Evolutionary conservation across 2,888 invertebrate species (phyloP).

Genomic region (Schizotus pectinicornis): DNA sequence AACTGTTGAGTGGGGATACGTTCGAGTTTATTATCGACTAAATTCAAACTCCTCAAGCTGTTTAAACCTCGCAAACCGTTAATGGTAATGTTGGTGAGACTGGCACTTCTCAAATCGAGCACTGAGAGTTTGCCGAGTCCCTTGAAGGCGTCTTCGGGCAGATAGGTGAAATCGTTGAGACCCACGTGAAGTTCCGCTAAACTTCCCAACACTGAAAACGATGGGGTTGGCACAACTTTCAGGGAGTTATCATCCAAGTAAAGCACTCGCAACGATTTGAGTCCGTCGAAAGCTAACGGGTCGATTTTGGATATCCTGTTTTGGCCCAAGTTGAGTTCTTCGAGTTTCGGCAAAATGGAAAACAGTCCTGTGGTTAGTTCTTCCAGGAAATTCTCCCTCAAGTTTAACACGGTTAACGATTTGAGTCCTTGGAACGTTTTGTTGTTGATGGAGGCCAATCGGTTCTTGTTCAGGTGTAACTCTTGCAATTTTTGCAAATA

Average conservation of each 20-base stretch:
- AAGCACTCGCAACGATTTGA: slow-evolving; percentile 77
- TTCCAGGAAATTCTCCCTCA: slow-evolving; percentile 82
- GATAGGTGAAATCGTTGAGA: slow-evolving; percentile 77
- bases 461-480: slow-evolving; percentile 83
- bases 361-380: slow-evolving; percentile 79
- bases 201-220: slow-evolving; percentile 75
- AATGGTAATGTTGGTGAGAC: slow-evolving; percentile 78
- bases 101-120: slow-evolving; percentile 81
- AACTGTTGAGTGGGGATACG: slow-evolving; percentile 79
- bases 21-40: slow-evolving; percentile 80
- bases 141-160: slow-evolving; percentile 80
- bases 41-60: slow-evolving; percentile 76
- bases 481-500: slow-evolving; percentile 83
- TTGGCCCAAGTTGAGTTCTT: slow-evolving; percentile 85
- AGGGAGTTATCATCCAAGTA: slow-evolving; percentile 86
- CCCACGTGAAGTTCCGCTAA: slow-evolving; percentile 86
- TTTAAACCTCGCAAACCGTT: slow-evolving; percentile 78
- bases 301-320: slow-evolving; percentile 84
- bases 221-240: slow-evolving; percentile 75
- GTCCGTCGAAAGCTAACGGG: slow-evolving; percentile 75
- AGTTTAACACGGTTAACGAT: slow-evolving; percentile 79
- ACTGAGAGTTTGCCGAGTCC: slow-evolving; percentile 77
- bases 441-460: slow-evolving; percentile 80
- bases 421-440: slow-evolving; percentile 80
- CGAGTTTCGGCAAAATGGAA: slow-evolving; percentile 74